phyloP scores from a whole-genome alignment of 1,140 invertebrate genomes.

The Manduca sexta region DNA sequence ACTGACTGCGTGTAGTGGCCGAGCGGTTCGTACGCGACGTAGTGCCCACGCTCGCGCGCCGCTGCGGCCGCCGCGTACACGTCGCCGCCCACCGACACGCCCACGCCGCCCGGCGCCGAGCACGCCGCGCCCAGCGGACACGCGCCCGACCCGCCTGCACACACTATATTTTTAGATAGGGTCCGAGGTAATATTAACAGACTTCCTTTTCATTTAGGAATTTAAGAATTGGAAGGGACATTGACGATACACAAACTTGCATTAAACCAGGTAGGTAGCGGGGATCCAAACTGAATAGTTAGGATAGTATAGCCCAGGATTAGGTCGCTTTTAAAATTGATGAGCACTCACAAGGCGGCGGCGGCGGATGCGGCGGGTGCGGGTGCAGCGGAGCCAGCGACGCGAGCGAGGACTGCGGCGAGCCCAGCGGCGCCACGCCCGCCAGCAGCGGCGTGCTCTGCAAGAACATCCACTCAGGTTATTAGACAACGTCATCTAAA shows the following conservation, averaged over 20 bases:
- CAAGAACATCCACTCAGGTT: slow-evolving; percentile 5
- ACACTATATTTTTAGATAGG: no score
- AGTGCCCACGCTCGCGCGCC: slow-evolving; percentile 63
- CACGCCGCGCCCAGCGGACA: slow-evolving; percentile 48
- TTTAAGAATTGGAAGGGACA: no score
- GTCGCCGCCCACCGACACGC: slow-evolving; percentile 15
- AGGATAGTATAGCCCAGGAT: neutral
- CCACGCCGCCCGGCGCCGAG: slow-evolving; percentile 14
- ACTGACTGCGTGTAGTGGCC: slow-evolving; percentile 64
- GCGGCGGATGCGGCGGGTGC: slow-evolving; percentile 26
- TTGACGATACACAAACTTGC: no score
- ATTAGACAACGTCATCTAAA: neutral
- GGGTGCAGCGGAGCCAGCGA: slow-evolving; percentile 41
- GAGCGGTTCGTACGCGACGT: slow-evolving; percentile 66
- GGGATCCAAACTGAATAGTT: neutral
- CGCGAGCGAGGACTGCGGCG: slow-evolving; percentile 59
- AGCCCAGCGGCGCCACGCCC: slow-evolving; percentile 46
- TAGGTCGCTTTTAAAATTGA: no score
- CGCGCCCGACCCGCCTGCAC: slow-evolving; percentile 31
- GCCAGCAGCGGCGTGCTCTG: slow-evolving; percentile 63
- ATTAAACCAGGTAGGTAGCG: no score
- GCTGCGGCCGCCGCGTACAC: slow-evolving; percentile 56
- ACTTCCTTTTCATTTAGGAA: no score
- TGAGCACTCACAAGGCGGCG: neutral
- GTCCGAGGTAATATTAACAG: no score